Base-by-base conservation (phyloP, 1,140 invertebrate species). In the Leptinotarsa defecta region DNA sequence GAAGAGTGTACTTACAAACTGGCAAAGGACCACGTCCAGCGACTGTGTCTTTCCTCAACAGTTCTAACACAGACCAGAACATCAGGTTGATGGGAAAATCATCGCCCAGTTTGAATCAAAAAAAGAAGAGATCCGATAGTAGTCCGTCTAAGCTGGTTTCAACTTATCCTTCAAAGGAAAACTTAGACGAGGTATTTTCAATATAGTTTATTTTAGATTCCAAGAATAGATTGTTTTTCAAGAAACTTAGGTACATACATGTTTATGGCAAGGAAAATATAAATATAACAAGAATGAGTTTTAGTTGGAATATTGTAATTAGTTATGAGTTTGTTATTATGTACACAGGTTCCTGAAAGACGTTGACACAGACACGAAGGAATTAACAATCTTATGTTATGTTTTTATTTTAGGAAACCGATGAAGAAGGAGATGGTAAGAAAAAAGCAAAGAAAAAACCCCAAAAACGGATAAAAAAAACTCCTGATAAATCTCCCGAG, bases 1-100 rank as follows among this genome's bases (percentile, higher is more conserved):
- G 93, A 6, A 88, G 90, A 78, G 89, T 94, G 20, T 94, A 91
- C 82, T 86, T 93, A 13, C 92, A 93, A 86, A 91, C 91, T 49
- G 90, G 90, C 0, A 89, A 91, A 81, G 89, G 90, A 34, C 83
- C 93, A 71, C 88, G 91, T 62, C 89, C 91, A 11, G 92, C 91
- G 1, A 89, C 90, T 79, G 89, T 94, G 67, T 89, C 89, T 24
- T 90, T 89, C 80, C 69, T 78, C 43, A 81, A 74, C 34, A 79
- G 62, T 76, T 69, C 81, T 8, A 74, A 80, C 52, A 52, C 70
- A 68, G 83, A 84, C 48, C 83, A 84, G 43, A 78, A 74, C 71
- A 65, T 67, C 74, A 78, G 83, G 48, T 76, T 84, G 69, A 77
- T 69, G 71, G 78, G 70, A 20, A 76, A 80, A 80, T 61, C 72